Evolutionary conservation across 2,797 vertebrate genomes (phyloP), one percentile per base, ranked within the genome.

Genomic region (Anas flavirostris): DNA sequence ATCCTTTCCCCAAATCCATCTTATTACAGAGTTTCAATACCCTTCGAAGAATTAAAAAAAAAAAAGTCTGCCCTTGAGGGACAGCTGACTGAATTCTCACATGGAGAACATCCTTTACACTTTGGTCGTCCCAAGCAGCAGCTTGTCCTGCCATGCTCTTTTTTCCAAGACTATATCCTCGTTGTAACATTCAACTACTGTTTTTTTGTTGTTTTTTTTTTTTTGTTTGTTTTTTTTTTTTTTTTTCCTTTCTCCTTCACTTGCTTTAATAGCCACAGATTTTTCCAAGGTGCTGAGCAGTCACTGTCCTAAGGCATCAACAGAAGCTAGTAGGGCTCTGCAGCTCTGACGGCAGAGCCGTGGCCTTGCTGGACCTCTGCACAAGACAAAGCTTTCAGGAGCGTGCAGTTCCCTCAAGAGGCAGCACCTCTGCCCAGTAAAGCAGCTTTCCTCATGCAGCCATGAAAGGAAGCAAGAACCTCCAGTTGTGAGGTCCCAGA

Each of bases 261-360:
- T 88, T 88, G 46, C 44, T 94, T 90, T 84, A 83, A 60, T 46
- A 86, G 41, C 19, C 77, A 67, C 77, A 89, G 94, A 91, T 86
- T 80, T 41, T 90, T 92, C 70, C 73, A 95, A 95, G 82, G 73
- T 93, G 88, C 29, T 78, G 55, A 83, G 80, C 69, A 93, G 82
- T 26, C 44, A 39, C 50, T 84, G 62, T 86, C 77, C 88, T 83
- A 86, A 82, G 84, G 85, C 89, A 94, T 84, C 81, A 86, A 73
- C 58, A 89, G 87, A 91, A 84, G 8, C 48, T 79, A 12, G 16
- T 5, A 73, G 59, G 52, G 77, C 41, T 76, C 53, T 78, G 29
- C 58, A 83, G 8, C n/a, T 79, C 78, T 53, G 76, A 78, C 74
- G 12, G 48, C 87, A 91, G 66, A 89, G 50, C 58, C 62, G 29